Conservation (phyloP, 2,888 invertebrate genomes). For the Heliconius charithonia region DNA sequence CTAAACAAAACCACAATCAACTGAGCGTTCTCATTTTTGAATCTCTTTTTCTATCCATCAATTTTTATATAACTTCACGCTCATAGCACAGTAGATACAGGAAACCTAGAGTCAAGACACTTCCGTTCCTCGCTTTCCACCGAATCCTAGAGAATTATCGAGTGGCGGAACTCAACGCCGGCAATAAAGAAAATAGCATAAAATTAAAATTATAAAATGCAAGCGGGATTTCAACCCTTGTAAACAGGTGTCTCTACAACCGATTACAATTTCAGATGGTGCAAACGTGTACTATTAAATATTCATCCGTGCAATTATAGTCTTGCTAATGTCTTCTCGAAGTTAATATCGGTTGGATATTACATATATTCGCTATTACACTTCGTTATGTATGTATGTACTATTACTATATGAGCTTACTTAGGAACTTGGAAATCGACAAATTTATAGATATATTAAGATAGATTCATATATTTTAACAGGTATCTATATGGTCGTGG, state of each 20-base stretch:
- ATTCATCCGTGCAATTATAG: slow-evolving; percentile 42
- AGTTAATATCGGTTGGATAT: slow-evolving; percentile 40
- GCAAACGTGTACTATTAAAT: slow-evolving; percentile 44
- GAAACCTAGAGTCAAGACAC: too few species aligned
- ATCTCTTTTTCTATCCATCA: too few species aligned
- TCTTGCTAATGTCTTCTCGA: slow-evolving; percentile 35
- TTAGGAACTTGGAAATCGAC: neutral
- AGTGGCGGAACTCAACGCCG: too few species aligned
- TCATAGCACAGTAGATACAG: too few species aligned
- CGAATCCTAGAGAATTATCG: too few species aligned
- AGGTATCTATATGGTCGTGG: too few species aligned
- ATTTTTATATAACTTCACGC: too few species aligned
- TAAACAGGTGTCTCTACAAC: slow-evolving; percentile 22
- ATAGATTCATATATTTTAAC: too few species aligned
- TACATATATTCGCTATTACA: slow-evolving; percentile 24
- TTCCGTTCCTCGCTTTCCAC: too few species aligned
- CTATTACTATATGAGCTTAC: neutral
- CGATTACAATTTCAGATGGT: slow-evolving; percentile 48
- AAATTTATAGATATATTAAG: neutral
- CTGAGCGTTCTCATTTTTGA: too few species aligned
- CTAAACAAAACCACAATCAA: too few species aligned
- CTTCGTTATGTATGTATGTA: neutral
- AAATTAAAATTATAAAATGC: neutral
- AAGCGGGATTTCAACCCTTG: neutral
- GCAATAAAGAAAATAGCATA: too few species aligned